Base-by-base conservation (phyloP, 2,113 vertebrate species). In the Tetraodon nigroviridis region DNA sequence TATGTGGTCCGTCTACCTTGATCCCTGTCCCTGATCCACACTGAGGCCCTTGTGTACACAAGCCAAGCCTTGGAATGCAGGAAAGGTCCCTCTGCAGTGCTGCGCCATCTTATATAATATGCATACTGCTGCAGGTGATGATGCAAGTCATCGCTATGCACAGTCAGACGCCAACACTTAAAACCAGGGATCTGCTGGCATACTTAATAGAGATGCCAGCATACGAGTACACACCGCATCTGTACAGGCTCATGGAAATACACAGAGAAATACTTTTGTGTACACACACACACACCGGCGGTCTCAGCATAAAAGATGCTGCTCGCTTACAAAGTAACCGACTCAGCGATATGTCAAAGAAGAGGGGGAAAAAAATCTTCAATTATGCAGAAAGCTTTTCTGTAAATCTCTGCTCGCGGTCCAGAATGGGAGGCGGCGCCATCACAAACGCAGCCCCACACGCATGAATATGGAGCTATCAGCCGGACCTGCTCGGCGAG, bases 351-450 rank as follows among this genome's bases (percentile, higher is more conserved):
- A 70, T 85, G 82, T 76, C 76, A 72, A 61, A 64, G 42, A 66
- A 55, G 71, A 62, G 49, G 20, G 11, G 44, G 73, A 78, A 44
- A 76, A 87, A 79, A 75, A 62, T 49, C 66, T 82, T 88, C 83
- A 91, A 90, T 90, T 90, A 90, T 89, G 81, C 80, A 88, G 84
- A 91, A 87, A 91, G 88, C 83, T 60, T 88, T 76, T 78, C 75
- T 71, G 77, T 86, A 90, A 88, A 87, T 87, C 84, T 84, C 61
- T 60, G 22, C 76, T 79, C 79, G 80, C 88, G 86, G 75, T 44
- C 48, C 54, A 15, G 55, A 55, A 48, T 29, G 46, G 51, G 19
- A 58, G 29, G 47, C 2, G 14, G 17, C 37, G 2, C 22, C 2
- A 5, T 16, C 42, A 58, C 58, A 54, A 50, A 41, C 58, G 57